Conservation (phyloP, 2,797 vertebrate species). For the Alcedo atthis region DNA sequence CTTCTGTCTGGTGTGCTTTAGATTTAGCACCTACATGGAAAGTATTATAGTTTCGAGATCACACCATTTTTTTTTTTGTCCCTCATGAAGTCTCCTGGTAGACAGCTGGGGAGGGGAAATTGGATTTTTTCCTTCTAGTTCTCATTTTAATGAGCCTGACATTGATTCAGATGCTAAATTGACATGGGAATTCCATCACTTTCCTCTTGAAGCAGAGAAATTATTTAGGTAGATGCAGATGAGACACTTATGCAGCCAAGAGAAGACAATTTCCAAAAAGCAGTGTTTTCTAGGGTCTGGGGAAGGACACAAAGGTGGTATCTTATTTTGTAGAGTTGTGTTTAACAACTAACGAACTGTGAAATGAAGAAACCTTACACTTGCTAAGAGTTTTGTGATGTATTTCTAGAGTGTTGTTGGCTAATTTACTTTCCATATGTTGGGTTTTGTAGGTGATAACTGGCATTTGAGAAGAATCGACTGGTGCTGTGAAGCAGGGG, state of each 20-base stretch:
- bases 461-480: slow-evolving; percentile 93
- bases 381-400: neutral
- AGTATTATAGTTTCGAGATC: neutral
- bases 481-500: slow-evolving; percentile 95
- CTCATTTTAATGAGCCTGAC: neutral
- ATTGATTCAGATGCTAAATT: neutral
- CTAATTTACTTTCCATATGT: neutral
- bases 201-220: neutral
- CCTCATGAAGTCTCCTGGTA: neutral
- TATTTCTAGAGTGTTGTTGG: neutral
- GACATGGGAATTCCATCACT: neutral
- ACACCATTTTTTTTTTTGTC: too few species aligned
- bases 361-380: neutral
- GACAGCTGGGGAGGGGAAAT: neutral
- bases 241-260: neutral
- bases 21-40: neutral
- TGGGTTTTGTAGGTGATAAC: slow-evolving; percentile 77
- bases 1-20: neutral
- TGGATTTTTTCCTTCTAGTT: neutral
- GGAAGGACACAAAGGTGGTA: neutral
- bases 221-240: neutral
- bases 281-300: neutral
- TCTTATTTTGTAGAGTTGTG: neutral
- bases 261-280: neutral
- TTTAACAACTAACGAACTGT: neutral